A percentile compares a stretch with the other conserved stretches of the same genome.
Conservation (phyloP, 2,113 vertebrate species). For the Megaceryle torquata region DNA sequence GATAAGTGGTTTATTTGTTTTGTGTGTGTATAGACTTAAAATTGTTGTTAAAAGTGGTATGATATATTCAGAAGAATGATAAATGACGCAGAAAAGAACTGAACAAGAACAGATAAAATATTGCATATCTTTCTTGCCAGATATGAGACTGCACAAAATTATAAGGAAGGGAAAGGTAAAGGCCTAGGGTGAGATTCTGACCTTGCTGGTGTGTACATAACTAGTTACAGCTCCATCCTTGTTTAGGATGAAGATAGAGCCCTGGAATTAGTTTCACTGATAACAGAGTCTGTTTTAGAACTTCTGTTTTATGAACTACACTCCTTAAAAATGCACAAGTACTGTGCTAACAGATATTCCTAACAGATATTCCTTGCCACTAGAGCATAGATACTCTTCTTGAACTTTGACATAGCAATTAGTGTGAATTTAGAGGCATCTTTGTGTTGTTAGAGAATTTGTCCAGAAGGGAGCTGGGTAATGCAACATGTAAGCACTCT, state of each 20-base stretch:
- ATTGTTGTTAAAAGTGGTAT: neutral
- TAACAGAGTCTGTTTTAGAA: neutral
- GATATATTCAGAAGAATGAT: neutral
- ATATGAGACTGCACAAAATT: constrained; percentile 1
- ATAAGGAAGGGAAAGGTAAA: neutral
- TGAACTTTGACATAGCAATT: neutral
- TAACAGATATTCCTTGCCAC: neutral
- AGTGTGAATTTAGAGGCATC: neutral
- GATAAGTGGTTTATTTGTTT: neutral
- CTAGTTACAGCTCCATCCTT: neutral
- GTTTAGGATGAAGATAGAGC: neutral
- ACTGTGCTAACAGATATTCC: neutral
- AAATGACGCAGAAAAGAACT: neutral
- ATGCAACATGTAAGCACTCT: fast-evolving
- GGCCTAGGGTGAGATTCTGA: neutral
- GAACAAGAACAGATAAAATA: neutral
- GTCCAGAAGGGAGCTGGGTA: neutral
- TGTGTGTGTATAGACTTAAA: neutral
- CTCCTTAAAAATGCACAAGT: neutral
- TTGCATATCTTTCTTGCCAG: neutral
- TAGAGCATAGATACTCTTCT: neutral
- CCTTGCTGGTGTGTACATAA: neutral
- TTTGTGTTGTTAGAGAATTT: neutral
- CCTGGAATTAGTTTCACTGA: neutral
- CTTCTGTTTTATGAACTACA: neutral